These are phyloP conservation scores for Melanostoma mellinum DNA, from an alignment of 2,888 invertebrate genomes.

Conservation along the genomic window DNA sequence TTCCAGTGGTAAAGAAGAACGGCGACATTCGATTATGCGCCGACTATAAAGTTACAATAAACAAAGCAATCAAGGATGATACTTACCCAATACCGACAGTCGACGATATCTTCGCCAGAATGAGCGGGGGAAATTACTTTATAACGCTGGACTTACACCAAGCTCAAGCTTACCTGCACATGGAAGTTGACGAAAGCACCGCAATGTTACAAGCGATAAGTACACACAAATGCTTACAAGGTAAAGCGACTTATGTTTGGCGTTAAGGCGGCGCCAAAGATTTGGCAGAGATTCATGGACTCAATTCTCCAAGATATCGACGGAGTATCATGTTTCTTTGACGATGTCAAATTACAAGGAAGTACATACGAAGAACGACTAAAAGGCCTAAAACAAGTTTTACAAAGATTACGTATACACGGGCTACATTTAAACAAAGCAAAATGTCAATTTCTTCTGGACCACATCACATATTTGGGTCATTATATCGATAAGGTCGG, in stretches of 20 bases:
- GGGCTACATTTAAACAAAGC: slow-evolving; percentile 1
- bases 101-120: slow-evolving; percentile 40
- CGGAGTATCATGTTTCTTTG: slow-evolving; percentile 45
- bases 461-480: too few species aligned
- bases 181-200: slow-evolving; percentile 74
- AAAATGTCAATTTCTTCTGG: slow-evolving; percentile 17
- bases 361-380: slow-evolving; percentile 3
- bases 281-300: slow-evolving; percentile 77
- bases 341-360: slow-evolving; percentile 23
- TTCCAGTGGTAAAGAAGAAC: slow-evolving; percentile 35
- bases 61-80: slow-evolving; percentile 29
- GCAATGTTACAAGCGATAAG: slow-evolving; percentile 74
- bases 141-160: too few species aligned
- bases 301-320: slow-evolving; percentile 74
- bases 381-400: neutral
- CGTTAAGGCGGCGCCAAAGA: slow-evolving; percentile 66
- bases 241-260: slow-evolving; percentile 76
- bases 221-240: slow-evolving; percentile 69
- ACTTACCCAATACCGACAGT: slow-evolving; percentile 45
- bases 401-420: neutral
- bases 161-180: slow-evolving; percentile 74
- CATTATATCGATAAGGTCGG: too few species aligned
- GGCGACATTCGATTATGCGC: slow-evolving; percentile 38
- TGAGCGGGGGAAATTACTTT: slow-evolving; percentile 73
- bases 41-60: slow-evolving; percentile 44